A percentile compares a stretch with the other conserved stretches of the same genome.
Evolutionary conservation across 2,888 invertebrate species (phyloP).

Genomic region (Mythimna loreyi): DNA sequence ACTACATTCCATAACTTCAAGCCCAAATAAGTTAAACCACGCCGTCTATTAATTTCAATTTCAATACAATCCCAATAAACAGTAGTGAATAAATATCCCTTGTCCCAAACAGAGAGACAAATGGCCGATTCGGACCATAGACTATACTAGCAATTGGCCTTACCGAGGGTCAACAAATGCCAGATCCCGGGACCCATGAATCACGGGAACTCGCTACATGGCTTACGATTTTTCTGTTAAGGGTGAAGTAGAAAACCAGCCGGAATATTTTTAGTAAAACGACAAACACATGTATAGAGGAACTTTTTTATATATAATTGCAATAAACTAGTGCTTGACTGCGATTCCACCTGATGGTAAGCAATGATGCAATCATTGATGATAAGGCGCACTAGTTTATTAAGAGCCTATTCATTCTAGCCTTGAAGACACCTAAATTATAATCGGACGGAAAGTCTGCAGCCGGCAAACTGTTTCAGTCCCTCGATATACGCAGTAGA

Average conservation of each 20-base stretch:
- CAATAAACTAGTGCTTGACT: too few species aligned
- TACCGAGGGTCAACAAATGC: constrained; percentile 56
- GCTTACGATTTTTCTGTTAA: constrained; percentile 29
- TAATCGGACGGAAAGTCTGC: too few species aligned
- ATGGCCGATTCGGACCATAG: constrained; percentile 59
- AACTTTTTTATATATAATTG: too few species aligned
- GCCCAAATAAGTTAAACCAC: constrained; percentile 31
- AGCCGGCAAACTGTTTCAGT: too few species aligned
- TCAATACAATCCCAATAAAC: constrained; percentile 51
- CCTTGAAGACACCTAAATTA: too few species aligned
- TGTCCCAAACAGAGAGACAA: constrained; percentile 58
- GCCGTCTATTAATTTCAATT: constrained; percentile 64
- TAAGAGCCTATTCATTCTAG: too few species aligned
- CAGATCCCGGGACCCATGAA: constrained; percentile 47
- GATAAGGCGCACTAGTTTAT: too few species aligned
- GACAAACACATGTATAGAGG: too few species aligned
- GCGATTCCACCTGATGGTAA: too few species aligned
- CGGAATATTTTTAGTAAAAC: background rate
- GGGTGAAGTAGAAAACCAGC: background rate
- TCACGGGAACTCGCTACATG: constrained; percentile 39
- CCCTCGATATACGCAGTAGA: too few species aligned
- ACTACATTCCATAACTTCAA: constrained; percentile 4
- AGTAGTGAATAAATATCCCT: constrained; percentile 59
- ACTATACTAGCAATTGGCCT: constrained; percentile 60
- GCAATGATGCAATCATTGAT: too few species aligned